Percentiles rank a stretch among this genome's conserved stretches.
These are phyloP conservation scores for Drosophila silvestris DNA, from an alignment of 2,888 invertebrate species.

Conservation along the genomic window DNA sequence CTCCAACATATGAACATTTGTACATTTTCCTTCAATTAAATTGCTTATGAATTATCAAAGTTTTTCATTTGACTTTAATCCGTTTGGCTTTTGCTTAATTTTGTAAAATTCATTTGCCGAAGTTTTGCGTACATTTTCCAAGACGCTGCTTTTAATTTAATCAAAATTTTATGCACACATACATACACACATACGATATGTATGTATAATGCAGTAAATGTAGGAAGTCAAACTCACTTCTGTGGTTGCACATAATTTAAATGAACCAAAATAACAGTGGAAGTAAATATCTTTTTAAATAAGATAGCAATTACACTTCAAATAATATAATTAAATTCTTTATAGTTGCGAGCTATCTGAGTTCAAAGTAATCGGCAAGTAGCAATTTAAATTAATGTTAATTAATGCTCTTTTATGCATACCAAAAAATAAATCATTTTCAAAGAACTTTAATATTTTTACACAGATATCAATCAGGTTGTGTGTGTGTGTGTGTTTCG, in stretches of 20 bases:
- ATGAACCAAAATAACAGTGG: neutral
- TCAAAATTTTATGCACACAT: conserved; percentile 40
- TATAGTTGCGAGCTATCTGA: neutral
- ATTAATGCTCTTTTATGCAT: neutral
- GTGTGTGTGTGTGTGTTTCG: neutral
- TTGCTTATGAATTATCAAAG: neutral
- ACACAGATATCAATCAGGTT: conserved; percentile 16
- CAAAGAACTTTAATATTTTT: neutral
- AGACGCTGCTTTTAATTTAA: conserved; percentile 54
- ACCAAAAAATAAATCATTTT: neutral
- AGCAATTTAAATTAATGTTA: neutral
- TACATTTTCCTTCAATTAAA: neutral
- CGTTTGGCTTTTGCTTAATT: conserved; percentile 28
- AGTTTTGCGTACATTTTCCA: conserved; percentile 9
- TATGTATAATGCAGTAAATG: neutral
- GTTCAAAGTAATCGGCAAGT: neutral
- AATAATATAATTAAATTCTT: neutral
- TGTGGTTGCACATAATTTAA: neutral
- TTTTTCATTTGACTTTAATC: conserved; percentile 26
- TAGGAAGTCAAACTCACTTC: neutral
- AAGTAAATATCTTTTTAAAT: neutral
- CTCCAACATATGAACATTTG: neutral
- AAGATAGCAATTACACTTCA: neutral
- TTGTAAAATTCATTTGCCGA: conserved; percentile 32
- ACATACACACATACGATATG: neutral